These are phyloP conservation scores for Mandrillus leucophaeus DNA, from an alignment of 2,113 vertebrate genomes.

Conservation along the genomic window DNA sequence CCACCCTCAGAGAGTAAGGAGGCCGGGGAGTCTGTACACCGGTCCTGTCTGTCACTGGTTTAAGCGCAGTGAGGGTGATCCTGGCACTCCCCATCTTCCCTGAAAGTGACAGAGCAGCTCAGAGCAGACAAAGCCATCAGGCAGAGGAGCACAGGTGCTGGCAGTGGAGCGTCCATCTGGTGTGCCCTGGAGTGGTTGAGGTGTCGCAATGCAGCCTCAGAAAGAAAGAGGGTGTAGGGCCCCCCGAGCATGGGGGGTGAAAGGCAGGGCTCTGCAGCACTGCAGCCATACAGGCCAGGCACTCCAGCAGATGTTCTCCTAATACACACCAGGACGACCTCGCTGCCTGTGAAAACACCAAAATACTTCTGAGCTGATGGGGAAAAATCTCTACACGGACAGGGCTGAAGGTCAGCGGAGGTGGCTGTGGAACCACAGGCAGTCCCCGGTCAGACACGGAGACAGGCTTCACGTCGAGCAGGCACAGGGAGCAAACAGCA, in stretches of 20 bases:
- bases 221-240: neutral
- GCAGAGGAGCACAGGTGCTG: neutral
- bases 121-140: neutral
- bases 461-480: neutral
- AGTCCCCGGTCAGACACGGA: neutral
- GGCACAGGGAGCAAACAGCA: too few species aligned
- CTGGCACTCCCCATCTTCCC: neutral
- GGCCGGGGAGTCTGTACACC: neutral
- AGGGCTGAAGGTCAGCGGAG: neutral
- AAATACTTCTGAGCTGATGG: neutral
- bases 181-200: neutral
- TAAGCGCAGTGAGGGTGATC: neutral
- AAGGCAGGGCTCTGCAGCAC: neutral
- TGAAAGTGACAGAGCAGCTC: neutral
- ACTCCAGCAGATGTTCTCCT: neutral
- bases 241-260: accelerated
- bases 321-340: neutral
- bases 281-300: neutral
- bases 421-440: neutral
- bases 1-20: neutral
- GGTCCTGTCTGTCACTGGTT: neutral
- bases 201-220: too few species aligned
- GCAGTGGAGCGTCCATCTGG: too few species aligned
- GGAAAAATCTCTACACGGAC: neutral
- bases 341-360: neutral